A percentile compares a stretch with the other conserved stretches of the same genome.
phyloP scores from a whole-genome alignment of 2,888 invertebrate genomes.

The Pterostichus niger region DNA sequence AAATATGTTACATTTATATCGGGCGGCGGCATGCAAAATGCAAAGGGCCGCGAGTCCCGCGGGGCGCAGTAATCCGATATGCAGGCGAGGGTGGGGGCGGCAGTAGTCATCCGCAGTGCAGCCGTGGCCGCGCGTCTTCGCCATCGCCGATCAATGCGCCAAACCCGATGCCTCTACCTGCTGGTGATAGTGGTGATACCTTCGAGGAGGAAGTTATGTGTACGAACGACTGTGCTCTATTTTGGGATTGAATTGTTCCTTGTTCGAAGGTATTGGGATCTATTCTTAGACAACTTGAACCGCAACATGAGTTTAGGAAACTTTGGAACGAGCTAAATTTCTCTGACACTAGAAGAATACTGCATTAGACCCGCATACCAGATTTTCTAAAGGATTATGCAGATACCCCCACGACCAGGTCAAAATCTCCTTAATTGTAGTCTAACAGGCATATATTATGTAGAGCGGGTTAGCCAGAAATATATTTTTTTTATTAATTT shows the following conservation, averaged over 20 bases:
- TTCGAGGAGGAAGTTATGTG: constrained; percentile 5
- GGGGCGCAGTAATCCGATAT: constrained; percentile 55
- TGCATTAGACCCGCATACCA: no score
- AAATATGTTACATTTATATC: constrained; percentile 65
- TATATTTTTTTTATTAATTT: no score
- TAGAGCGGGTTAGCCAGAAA: no score
- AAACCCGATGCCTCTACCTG: not conserved
- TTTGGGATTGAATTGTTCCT: constrained; percentile 36
- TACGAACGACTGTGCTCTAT: constrained; percentile 24
- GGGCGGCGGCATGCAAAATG: constrained; percentile 63
- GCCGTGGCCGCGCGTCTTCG: constrained; percentile 15
- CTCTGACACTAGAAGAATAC: no score
- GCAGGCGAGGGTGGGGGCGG: constrained; percentile 39
- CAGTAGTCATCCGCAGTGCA: constrained; percentile 56
- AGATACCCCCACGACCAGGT: no score
- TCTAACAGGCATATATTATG: no score
- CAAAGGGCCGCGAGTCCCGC: constrained; percentile 52
- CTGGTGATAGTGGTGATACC: not conserved
- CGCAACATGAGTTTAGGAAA: not conserved
- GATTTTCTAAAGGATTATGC: no score
- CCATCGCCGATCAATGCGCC: constrained; percentile 2
- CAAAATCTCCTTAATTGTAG: no score
- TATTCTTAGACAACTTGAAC: constrained; percentile 8
- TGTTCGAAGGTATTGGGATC: constrained; percentile 12
- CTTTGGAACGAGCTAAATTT: no score